Percentiles rank a stretch among this genome's conserved stretches.
These are phyloP conservation scores for Opisthograptis luteolata DNA, from an alignment of 2,888 invertebrate species.

Conservation along the genomic window DNA sequence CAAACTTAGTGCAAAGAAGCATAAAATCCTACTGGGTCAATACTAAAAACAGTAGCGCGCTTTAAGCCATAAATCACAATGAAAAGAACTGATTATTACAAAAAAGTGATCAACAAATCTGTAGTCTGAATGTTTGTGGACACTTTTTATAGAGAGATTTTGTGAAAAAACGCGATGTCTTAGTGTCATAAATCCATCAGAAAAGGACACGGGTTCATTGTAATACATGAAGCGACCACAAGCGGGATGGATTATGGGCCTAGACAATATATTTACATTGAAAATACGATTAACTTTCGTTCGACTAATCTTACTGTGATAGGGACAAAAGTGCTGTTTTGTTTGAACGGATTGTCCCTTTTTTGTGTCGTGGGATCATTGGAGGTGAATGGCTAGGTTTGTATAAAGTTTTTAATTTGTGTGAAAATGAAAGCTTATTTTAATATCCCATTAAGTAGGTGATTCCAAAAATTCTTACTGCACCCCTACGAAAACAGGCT, in stretches of 20 bases:
- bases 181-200: slow-evolving; percentile 59
- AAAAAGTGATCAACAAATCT: slow-evolving; percentile 18
- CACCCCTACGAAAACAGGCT: too few species aligned
- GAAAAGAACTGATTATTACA: slow-evolving; percentile 12
- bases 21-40: slow-evolving; percentile 25
- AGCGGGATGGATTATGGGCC: slow-evolving; percentile 63
- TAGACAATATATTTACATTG: slow-evolving; percentile 69
- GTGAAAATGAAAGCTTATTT: too few species aligned
- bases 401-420: neutral
- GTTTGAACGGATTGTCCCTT: slow-evolving; percentile 52
- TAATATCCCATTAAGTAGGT: too few species aligned
- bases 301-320: slow-evolving; percentile 56
- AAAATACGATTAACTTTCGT: slow-evolving; percentile 74
- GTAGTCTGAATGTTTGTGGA: slow-evolving; percentile 15
- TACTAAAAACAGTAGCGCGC: slow-evolving; percentile 31
- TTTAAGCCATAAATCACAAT: slow-evolving; percentile 27
- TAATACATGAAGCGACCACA: slow-evolving; percentile 41
- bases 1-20: slow-evolving; percentile 18
- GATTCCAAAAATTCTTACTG: too few species aligned
- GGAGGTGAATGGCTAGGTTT: slow-evolving; percentile 4
- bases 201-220: slow-evolving; percentile 51
- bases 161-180: slow-evolving; percentile 39
- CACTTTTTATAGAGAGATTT: slow-evolving; percentile 36
- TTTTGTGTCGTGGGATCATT: slow-evolving; percentile 53
- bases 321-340: slow-evolving; percentile 52